Conservation (phyloP, 2,888 invertebrate genomes). For the Dasypolia templi region DNA sequence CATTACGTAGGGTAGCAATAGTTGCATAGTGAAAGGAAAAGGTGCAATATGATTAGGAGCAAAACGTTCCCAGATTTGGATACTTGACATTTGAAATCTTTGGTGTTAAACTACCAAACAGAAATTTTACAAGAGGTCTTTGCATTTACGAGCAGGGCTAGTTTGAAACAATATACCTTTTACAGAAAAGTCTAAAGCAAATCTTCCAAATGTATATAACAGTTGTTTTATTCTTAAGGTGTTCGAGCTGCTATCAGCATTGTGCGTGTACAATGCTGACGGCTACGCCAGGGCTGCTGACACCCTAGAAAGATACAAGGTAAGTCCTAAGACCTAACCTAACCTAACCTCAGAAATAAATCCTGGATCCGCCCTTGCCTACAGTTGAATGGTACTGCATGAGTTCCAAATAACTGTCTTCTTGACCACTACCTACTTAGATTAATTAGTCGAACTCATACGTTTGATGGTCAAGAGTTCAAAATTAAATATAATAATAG, state of each 20-base stretch:
- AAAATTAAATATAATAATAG: not conserved
- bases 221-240: slow-evolving; percentile 85
- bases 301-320: slow-evolving; percentile 98
- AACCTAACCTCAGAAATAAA: too few relatives aligned
- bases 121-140: not conserved
- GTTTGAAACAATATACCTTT: not conserved
- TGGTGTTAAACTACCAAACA: not conserved
- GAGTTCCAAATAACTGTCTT: not conserved
- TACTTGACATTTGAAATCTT: slow-evolving; percentile 1
- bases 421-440: not conserved
- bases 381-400: not conserved
- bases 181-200: too few relatives aligned
- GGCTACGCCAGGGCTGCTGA: slow-evolving; percentile 96
- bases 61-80: slow-evolving; percentile 7
- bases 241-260: slow-evolving; percentile 97
- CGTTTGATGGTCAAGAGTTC: not conserved
- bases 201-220: not conserved
- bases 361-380: not conserved
- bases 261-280: slow-evolving; percentile 98
- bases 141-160: too few relatives aligned
- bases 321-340: slow-evolving; percentile 81
- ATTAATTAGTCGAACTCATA: not conserved
- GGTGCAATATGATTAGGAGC: slow-evolving; percentile 7
- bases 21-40: not conserved
- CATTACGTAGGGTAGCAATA: not conserved